Evolutionary conservation across 2,113 vertebrate genomes (phyloP), one percentile per base, ranked within the genome.

Genomic region (Alosa alosa): DNA sequence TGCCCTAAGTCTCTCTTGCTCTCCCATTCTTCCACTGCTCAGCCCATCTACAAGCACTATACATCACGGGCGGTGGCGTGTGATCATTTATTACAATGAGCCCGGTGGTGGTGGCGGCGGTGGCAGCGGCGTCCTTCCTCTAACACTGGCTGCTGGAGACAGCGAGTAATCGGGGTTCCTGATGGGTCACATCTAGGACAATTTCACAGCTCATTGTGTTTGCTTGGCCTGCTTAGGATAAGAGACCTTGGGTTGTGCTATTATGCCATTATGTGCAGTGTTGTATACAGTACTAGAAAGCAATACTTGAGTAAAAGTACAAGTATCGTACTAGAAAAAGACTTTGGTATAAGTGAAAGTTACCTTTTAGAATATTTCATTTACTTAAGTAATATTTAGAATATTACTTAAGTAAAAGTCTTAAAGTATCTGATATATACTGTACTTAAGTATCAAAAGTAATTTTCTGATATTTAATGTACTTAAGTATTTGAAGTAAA

Each of bases 31-130:
- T 75, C 64, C 11, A 17, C n/a, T n/a, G 60, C 72, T 75, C 3
- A 4, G 52, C 55, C 49, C 83, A 64, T 75, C 25, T 13, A 60
- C 60, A 18, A 83, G 81, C 46, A 55, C 60, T 81, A 78, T 75
- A 39, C 31, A 78, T 78, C 31, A 78, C 72, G 15, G 5, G 72
- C 31, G 6, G 72, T 78, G 72, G 72, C 9, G 64, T 68, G 72
- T 17, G 82, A 86, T 86, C 57, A 86, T 82, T 81, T 49, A 31
- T 81, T 82, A 45, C 81, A 86, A 82, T 82, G 60, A 41, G 22
- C 4, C 13, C 36, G 22, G 45, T 75, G 20, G 45, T 75, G 20
- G 1, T 17, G 20, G 60, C 60, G 20, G 41, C 41, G 41, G 41
- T 44, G 41, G 41, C 41, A 44, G 4, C 11, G 11, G 31, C 36